Evolutionary conservation across 2,888 invertebrate species (phyloP).

Genomic region (Scaptodrosophila latifasciaeformis): DNA sequence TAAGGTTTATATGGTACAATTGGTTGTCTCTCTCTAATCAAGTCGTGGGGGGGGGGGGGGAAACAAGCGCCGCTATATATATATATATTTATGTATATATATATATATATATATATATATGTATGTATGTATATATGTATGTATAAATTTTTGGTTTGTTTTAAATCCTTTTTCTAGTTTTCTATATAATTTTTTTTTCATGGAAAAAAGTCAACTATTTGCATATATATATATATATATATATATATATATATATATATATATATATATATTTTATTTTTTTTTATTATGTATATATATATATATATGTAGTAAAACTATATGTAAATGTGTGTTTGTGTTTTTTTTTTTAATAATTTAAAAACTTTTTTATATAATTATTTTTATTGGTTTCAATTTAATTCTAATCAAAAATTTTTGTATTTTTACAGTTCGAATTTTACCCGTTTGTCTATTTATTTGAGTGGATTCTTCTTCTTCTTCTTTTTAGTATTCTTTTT

Average conservation of each 20-base stretch:
- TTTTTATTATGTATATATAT: constrained; percentile 20
- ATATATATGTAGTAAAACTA: constrained; percentile 1
- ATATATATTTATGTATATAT: constrained; percentile 3
- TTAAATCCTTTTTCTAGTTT: background rate
- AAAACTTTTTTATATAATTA: constrained; percentile 1
- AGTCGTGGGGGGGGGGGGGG: too few relatives aligned
- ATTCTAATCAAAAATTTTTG: too few relatives aligned
- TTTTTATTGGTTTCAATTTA: too few relatives aligned
- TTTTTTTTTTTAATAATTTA: too few relatives aligned
- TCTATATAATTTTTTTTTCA: constrained; percentile 39
- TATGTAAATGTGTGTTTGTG: too few relatives aligned
- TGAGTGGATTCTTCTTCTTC: background rate
- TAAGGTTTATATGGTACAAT: too few relatives aligned
- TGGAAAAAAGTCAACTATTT: constrained; percentile 63
- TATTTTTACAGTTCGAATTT: constrained; percentile 18
- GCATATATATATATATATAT: constrained; percentile 10
- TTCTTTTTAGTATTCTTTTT: background rate
- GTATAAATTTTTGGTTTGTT: constrained; percentile 9
- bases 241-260: constrained; percentile 17
- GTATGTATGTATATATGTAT: constrained; percentile 16
- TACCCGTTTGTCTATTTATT: too few relatives aligned
- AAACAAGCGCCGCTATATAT: too few relatives aligned
- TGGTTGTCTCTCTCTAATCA: too few relatives aligned
- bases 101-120: constrained; percentile 8
- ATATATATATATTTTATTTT: constrained; percentile 20